Base-by-base conservation (phyloP, 2,113 vertebrate species). In the Chunga burmeisteri region DNA sequence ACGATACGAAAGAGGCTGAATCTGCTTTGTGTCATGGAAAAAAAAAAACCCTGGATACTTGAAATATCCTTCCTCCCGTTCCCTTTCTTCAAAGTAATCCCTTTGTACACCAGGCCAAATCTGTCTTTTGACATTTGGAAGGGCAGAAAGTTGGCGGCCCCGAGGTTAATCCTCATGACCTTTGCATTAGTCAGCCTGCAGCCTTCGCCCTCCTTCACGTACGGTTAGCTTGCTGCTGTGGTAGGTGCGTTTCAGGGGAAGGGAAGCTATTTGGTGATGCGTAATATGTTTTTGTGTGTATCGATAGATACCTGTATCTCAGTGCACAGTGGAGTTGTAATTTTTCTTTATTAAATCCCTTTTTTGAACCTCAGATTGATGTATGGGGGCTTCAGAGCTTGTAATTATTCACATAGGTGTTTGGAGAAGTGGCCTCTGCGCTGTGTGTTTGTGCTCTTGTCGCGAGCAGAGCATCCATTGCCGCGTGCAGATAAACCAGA, bases 201-300 rank as follows among this genome's bases (percentile, higher is more conserved):
- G 34, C 22, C 50, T 9, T 62, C 61, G 6, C 49, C 53, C 58
- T 65, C 63, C 74, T 61, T 42, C 71, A 3, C 0, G 1, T 6
- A 2, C 2, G 0, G 27, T 16, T 56, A 18, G 25, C 50, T 79
- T 26, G 13, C 49, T 59, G 5, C 58, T 32, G 14, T 5, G 21
- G 52, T 27, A 15, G 71, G 18, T 15, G 58, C 42, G 0, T 52
- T 70, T 50, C 56, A 4, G 71, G 21, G 71, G 18, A 50, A 40
- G 25, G 29, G 55, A 30, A n/a, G 50, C 67, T 58, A 1, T 47
- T 30, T 73, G 36, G 16, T 68, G 59, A 21, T 29, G 59, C 53
- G 11, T 10, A 2, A 1, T 14, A 0, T 1, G 11, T 3, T 23
- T 67, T 5, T 71, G 12, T 34, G 36, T 30, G 10, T 50, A 34